These are phyloP conservation scores for Bombus sylvicola DNA, from an alignment of 1,140 invertebrate genomes.

Conservation along the genomic window DNA sequence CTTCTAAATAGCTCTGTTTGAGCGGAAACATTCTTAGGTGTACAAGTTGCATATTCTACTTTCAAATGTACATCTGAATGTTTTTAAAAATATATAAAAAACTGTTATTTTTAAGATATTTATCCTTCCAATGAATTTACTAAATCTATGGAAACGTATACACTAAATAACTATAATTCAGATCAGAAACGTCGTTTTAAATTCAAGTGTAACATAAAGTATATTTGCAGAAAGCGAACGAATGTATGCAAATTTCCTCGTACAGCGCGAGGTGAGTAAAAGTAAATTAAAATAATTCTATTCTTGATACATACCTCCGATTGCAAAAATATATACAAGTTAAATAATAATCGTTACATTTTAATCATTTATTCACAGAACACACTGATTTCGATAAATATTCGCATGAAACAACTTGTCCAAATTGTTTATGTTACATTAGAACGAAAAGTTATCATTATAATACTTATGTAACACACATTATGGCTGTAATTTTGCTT, in stretches of 20 bases:
- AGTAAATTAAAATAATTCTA: neutral
- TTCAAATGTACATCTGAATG: neutral
- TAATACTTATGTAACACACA: slow-evolving; percentile 25
- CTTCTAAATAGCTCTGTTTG: neutral
- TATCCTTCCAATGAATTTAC: neutral
- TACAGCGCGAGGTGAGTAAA: neutral
- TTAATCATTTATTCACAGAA: slow-evolving; percentile 9
- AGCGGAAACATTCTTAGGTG: too few relatives aligned
- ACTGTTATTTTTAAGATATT: slow-evolving; percentile 13
- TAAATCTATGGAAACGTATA: too few relatives aligned
- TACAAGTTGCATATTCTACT: neutral
- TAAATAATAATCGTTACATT: neutral
- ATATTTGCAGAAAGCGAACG: neutral
- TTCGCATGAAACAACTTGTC: slow-evolving; percentile 25
- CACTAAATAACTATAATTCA: neutral
- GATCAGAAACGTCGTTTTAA: neutral
- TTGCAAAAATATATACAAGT: too few relatives aligned
- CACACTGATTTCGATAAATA: slow-evolving; percentile 35
- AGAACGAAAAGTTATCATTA: slow-evolving; percentile 24
- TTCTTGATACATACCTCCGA: neutral
- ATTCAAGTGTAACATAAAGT: neutral
- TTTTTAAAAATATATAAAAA: neutral
- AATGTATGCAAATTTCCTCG: neutral
- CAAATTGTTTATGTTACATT: slow-evolving; percentile 49
- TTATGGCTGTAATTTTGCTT: slow-evolving; percentile 10